Conservation (phyloP, 2,797 vertebrate genomes). For the Poecilia wingei region DNA sequence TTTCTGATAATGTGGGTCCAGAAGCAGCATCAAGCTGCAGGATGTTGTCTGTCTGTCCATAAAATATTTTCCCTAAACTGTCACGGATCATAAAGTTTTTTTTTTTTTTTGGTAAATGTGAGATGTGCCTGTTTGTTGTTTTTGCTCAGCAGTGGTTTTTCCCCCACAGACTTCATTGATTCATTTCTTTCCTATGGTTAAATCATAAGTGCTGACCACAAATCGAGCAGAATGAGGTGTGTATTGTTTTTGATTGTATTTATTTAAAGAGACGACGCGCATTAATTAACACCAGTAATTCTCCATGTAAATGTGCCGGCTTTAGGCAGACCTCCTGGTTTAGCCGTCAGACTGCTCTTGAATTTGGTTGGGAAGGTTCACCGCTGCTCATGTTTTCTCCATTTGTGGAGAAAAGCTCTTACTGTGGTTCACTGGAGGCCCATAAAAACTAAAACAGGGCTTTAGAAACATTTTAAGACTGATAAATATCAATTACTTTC, state of each 20-base stretch:
- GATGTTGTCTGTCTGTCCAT: background rate
- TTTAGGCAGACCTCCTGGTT: background rate
- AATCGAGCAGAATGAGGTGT: background rate
- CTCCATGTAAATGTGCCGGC: background rate
- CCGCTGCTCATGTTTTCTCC: background rate
- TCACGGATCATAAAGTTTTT: background rate
- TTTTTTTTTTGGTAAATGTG: background rate
- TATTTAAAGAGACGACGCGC: background rate
- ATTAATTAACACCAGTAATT: background rate
- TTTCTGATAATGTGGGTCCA: background rate
- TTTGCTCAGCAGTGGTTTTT: background rate
- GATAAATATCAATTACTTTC: background rate
- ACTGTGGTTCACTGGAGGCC: background rate
- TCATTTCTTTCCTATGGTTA: no score
- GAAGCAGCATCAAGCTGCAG: background rate
- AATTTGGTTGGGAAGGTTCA: background rate
- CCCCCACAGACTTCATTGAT: no score
- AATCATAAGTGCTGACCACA: background rate
- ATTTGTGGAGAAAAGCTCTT: background rate
- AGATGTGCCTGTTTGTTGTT: background rate
- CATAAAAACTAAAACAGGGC: background rate
- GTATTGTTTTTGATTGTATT: background rate
- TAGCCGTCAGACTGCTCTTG: background rate
- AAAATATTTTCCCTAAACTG: background rate
- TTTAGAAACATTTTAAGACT: background rate